These are phyloP conservation scores for Poecilus cupreus DNA, from an alignment of 2,888 invertebrate species.

Conservation along the genomic window DNA sequence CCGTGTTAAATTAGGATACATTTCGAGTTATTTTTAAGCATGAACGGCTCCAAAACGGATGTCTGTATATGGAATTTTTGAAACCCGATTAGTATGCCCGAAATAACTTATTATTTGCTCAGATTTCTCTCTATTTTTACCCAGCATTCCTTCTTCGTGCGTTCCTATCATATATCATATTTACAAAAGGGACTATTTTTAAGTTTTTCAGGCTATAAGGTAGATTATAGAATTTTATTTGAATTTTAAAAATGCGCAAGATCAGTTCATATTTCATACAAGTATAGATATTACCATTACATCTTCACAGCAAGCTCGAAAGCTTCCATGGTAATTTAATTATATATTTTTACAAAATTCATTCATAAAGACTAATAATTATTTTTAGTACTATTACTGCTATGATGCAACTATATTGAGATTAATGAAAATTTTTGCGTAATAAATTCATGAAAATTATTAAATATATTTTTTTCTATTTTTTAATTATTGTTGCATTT, in stretches of 20 bases:
- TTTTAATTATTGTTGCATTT: too few relatives aligned
- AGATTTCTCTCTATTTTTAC: conserved; percentile 57
- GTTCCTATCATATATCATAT: conserved; percentile 45
- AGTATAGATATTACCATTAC: too few relatives aligned
- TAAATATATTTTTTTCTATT: too few relatives aligned
- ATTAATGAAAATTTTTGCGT: too few relatives aligned
- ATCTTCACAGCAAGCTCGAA: too few relatives aligned
- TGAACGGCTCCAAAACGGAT: conserved; percentile 43
- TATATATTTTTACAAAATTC: background rate
- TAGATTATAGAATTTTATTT: background rate
- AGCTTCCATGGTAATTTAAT: too few relatives aligned
- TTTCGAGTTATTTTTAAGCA: conserved; percentile 52
- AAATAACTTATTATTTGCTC: conserved; percentile 59
- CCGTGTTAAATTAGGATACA: conserved; percentile 43
- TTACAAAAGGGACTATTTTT: conserved; percentile 46
- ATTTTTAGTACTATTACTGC: too few relatives aligned
- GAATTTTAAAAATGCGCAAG: background rate
- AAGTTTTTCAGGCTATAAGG: background rate
- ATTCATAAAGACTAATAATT: background rate
- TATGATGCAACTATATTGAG: too few relatives aligned
- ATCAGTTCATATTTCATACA: background rate
- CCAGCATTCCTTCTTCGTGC: conserved; percentile 48
- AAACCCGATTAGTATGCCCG: conserved; percentile 58
- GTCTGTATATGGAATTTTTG: conserved; percentile 55
- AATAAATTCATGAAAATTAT: too few relatives aligned